Evolutionary conservation across 2,113 vertebrate species (phyloP).

Genomic region (Anguilla japonica): DNA sequence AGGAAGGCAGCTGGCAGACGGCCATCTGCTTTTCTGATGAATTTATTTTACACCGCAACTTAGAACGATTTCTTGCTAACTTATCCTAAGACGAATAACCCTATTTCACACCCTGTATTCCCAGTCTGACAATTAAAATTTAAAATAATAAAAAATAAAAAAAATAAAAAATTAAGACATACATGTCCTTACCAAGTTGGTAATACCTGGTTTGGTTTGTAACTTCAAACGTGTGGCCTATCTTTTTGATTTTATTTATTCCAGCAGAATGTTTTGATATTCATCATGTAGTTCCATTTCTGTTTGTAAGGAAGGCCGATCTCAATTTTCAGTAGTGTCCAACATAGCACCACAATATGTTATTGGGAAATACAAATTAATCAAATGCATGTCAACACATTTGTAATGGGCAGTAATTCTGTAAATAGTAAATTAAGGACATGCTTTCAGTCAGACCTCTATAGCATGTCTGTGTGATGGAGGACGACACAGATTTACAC

Average conservation of each 20-base stretch:
- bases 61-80: constrained; percentile 40
- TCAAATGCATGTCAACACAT: too few species aligned
- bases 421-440: neutral
- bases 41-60: constrained; percentile 28
- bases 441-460: neutral
- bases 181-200: neutral
- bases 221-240: neutral
- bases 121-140: too few species aligned
- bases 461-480: constrained; percentile 15
- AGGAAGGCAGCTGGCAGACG: constrained; percentile 54
- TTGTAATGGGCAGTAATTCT: too few species aligned
- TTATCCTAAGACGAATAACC: neutral
- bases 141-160: neutral
- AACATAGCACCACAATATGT: too few species aligned
- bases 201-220: too few species aligned
- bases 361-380: too few species aligned
- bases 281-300: too few species aligned
- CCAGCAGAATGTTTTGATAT: too few species aligned
- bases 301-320: too few species aligned
- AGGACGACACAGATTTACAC: constrained; percentile 36
- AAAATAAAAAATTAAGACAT: neutral
- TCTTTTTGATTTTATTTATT: neutral
- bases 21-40: constrained; percentile 46
- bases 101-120: too few species aligned
- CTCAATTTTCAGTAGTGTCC: too few species aligned